phyloP scores from a whole-genome alignment of 2,113 vertebrate genomes.

The Grammomys dolichurus region DNA sequence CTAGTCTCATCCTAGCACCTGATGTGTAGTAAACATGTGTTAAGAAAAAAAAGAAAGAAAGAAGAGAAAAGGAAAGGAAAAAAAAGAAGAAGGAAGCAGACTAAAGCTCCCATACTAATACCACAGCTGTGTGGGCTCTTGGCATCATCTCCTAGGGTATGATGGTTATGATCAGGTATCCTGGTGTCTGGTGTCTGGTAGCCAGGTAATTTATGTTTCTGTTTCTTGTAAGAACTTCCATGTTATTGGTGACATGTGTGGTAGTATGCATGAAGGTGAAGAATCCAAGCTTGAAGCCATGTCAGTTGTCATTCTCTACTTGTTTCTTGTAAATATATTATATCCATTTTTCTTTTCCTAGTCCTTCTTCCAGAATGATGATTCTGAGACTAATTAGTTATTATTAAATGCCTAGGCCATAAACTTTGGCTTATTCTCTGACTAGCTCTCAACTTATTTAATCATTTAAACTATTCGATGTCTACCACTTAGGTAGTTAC shows the following conservation, averaged over 20 bases:
- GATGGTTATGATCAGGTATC: neutral
- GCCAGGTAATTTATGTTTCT: neutral
- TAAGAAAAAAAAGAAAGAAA: neutral
- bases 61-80: too few species aligned
- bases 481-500: too few species aligned
- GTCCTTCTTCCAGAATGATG: too few species aligned
- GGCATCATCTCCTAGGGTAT: neutral
- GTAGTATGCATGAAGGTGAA: neutral
- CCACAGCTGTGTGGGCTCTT: neutral
- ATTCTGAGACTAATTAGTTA: too few species aligned
- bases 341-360: too few species aligned
- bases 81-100: neutral
- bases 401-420: too few species aligned
- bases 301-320: neutral
- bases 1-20: neutral
- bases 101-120: neutral
- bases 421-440: too few species aligned
- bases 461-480: too few species aligned
- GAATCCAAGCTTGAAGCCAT: neutral
- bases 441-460: too few species aligned
- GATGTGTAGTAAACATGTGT: neutral
- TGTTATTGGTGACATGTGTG: neutral
- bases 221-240: neutral
- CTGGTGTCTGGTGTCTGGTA: neutral
- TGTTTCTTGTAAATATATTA: neutral